Base-by-base conservation (phyloP, 2,113 vertebrate genomes). In the Leptocoma aspasia region DNA sequence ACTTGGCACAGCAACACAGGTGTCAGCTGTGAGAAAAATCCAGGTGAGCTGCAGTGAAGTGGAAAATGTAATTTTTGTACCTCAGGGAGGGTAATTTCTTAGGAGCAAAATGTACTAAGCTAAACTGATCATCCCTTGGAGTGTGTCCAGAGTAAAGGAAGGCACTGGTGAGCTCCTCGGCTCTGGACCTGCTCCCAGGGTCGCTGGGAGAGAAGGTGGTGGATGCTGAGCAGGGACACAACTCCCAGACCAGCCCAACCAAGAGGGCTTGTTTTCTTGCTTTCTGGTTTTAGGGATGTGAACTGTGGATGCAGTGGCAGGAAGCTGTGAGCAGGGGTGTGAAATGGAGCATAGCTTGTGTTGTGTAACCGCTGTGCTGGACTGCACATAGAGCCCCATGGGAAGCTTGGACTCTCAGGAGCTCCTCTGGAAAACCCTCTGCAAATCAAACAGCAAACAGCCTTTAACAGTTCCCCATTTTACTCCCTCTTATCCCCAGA, bases 181-280 rank as follows among this genome's bases (percentile, higher is more conserved):
- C 79, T 39, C 35, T 5, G 20, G 23, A 7, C 21, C 33, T n/a
- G 6, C 59, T 33, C 73, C 82, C 81, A 15, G 54, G 4, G 0
- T 8, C 2, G 1, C 41, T 1, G 2, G 27, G 44, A 5, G 9
- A 35, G 82, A 8, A 33, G 41, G 45, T 1, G 13, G 10, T 5
- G 4, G 35, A 8, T 41, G 56, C 73, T 17, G 75, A 24, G 71
- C 84, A 18, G 70, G 56, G 41, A 15, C 54, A 5, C 12, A 14
- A 0, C 21, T 44, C 50, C 60, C 69, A 37, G 12, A 15, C 5
- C 69, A 81, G 54, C 57, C 35, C n/a, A 13, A 2, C 45, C 7
- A 4, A 10, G 31, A 49, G 41, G 27, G 7, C 6, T 81, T 13
- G 4, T 50, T 60, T 14, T 16, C n/a, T 8, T 44, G 27, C 53